Conservation (phyloP, 2,797 vertebrate genomes). For the Sphenopsis melanotis region DNA sequence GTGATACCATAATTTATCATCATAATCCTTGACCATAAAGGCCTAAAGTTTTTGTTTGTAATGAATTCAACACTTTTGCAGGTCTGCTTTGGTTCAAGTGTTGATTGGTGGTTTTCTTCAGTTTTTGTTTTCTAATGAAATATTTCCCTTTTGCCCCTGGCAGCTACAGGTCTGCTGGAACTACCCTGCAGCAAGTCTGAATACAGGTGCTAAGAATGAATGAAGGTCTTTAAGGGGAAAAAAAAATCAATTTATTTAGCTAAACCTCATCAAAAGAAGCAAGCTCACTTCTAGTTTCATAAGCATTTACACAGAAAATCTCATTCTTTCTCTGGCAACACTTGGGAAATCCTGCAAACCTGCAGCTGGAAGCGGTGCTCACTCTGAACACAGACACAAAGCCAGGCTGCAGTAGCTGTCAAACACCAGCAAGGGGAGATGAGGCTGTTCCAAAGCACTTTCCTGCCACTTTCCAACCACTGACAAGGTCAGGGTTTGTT, state of each 20-base stretch:
- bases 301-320: not conserved
- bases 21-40: not conserved
- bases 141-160: not conserved
- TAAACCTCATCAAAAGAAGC: not conserved
- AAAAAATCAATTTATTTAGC: not conserved
- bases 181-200: not conserved
- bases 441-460: not conserved
- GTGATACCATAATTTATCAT: not conserved
- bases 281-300: not conserved
- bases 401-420: not conserved
- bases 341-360: not conserved
- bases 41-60: not conserved
- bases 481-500: not conserved
- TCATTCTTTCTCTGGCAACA: not conserved
- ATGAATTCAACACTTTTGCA: not conserved
- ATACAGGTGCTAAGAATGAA: not conserved
- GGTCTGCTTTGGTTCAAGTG: not conserved
- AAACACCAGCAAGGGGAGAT: conserved; percentile 56
- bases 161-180: not conserved
- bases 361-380: not conserved
- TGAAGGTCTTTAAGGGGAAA: not conserved
- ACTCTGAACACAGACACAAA: not conserved
- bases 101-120: not conserved
- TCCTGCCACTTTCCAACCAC: not conserved
- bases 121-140: not conserved